These are phyloP conservation scores for Ypsolopha sequella DNA, from an alignment of 2,888 invertebrate species.

Conservation along the genomic window DNA sequence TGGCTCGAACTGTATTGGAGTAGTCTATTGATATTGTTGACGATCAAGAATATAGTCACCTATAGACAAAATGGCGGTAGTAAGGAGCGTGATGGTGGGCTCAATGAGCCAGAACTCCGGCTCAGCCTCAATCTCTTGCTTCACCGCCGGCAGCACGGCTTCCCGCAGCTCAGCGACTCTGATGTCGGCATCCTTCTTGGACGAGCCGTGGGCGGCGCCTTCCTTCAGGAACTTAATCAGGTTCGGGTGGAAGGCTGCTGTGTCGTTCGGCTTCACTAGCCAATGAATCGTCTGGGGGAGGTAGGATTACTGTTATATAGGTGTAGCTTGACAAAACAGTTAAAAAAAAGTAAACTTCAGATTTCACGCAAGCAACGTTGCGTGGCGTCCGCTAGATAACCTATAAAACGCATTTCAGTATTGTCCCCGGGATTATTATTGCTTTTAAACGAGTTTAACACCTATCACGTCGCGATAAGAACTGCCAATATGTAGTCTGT, in stretches of 20 bases:
- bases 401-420: too few relatives aligned
- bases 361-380: too few relatives aligned
- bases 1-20: too few relatives aligned
- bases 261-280: constrained; percentile 86
- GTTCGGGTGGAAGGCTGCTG: constrained; percentile 85
- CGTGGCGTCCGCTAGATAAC: too few relatives aligned
- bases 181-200: constrained; percentile 78
- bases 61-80: constrained; percentile 78
- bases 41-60: constrained; percentile 36
- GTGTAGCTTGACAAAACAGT: too few relatives aligned
- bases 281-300: constrained; percentile 77
- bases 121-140: constrained; percentile 68
- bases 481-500: too few relatives aligned
- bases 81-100: constrained; percentile 75
- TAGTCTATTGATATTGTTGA: too few relatives aligned
- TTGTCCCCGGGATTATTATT: too few relatives aligned
- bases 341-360: too few relatives aligned
- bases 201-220: constrained; percentile 78
- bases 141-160: constrained; percentile 72
- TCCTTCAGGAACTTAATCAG: constrained; percentile 80
- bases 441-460: too few relatives aligned
- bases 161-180: constrained; percentile 78
- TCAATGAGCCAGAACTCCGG: constrained; percentile 77
- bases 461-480: too few relatives aligned
- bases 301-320: too few relatives aligned